These are phyloP conservation scores for Saguinus midas DNA, from an alignment of 2,113 vertebrate species.

Conservation along the genomic window DNA sequence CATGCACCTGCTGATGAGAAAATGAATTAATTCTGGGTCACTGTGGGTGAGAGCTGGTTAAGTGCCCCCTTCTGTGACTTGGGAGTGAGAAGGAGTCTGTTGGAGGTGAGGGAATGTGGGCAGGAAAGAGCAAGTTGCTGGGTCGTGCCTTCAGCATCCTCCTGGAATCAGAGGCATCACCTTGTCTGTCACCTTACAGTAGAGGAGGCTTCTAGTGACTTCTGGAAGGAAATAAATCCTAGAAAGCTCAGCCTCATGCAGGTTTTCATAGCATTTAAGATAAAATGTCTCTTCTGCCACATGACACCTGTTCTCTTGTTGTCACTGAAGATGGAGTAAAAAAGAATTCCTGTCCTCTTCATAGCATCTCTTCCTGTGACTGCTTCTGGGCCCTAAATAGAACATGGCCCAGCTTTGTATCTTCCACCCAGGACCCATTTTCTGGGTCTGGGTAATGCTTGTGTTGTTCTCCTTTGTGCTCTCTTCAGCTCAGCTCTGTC, in stretches of 20 bases:
- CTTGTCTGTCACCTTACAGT: not conserved
- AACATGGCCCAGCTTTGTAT: not conserved
- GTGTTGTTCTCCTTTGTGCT: not conserved
- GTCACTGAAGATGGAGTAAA: not conserved
- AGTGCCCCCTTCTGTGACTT: not conserved
- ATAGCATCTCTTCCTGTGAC: not conserved
- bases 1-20: not conserved
- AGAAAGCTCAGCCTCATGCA: not conserved
- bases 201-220: not conserved
- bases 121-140: not conserved
- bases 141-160: not conserved
- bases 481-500: conserved; percentile 6
- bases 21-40: not conserved
- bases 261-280: not conserved
- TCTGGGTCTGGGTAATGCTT: not conserved
- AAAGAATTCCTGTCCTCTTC: not conserved
- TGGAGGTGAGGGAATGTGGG: not conserved
- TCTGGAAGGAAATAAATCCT: not conserved
- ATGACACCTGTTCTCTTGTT: not conserved
- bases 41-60: not conserved
- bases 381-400: not conserved
- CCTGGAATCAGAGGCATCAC: fast-evolving
- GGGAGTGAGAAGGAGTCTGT: not conserved
- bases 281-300: not conserved
- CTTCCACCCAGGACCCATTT: not conserved